Conservation (phyloP, 2,888 invertebrate genomes). For the Pilophorus perplexus region DNA sequence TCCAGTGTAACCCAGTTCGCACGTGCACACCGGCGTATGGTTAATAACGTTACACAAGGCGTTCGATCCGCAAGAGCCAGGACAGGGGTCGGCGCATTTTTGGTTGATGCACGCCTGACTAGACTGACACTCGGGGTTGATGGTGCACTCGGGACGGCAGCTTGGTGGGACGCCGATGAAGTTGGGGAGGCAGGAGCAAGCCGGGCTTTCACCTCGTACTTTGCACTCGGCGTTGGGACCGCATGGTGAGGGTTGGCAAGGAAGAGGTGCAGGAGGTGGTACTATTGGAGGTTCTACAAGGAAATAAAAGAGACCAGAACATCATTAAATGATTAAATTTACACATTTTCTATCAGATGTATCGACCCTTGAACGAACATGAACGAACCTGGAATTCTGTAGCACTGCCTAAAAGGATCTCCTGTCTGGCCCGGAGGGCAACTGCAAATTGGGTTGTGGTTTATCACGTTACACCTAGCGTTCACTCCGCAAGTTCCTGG, state of each 20-base stretch:
- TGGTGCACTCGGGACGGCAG: constrained; percentile 49
- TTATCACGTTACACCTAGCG: constrained; percentile 64
- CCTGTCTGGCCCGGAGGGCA: constrained; percentile 63
- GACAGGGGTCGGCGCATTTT: constrained; percentile 49
- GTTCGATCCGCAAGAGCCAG: constrained; percentile 49
- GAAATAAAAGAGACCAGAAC: background rate
- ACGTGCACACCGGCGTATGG: constrained; percentile 49
- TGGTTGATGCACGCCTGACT: constrained; percentile 48
- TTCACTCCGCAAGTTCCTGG: constrained; percentile 64
- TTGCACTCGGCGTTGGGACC: constrained; percentile 70
- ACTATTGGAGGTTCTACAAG: no score
- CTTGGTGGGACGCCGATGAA: constrained; percentile 49
- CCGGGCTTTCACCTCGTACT: constrained; percentile 51
- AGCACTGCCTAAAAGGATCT: constrained; percentile 65
- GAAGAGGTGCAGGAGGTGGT: constrained; percentile 53
- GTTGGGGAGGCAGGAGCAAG: constrained; percentile 48
- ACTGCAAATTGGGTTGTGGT: constrained; percentile 67
- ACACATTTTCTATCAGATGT: no score
- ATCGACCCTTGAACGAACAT: background rate
- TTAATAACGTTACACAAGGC: constrained; percentile 48
- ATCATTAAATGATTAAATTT: background rate
- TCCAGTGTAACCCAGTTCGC: constrained; percentile 47
- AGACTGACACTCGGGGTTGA: constrained; percentile 49
- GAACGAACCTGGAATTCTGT: no score
- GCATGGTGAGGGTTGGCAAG: constrained; percentile 71